Evolutionary conservation across 2,888 invertebrate species (phyloP).

Genomic region (Latrodectus hesperus): DNA sequence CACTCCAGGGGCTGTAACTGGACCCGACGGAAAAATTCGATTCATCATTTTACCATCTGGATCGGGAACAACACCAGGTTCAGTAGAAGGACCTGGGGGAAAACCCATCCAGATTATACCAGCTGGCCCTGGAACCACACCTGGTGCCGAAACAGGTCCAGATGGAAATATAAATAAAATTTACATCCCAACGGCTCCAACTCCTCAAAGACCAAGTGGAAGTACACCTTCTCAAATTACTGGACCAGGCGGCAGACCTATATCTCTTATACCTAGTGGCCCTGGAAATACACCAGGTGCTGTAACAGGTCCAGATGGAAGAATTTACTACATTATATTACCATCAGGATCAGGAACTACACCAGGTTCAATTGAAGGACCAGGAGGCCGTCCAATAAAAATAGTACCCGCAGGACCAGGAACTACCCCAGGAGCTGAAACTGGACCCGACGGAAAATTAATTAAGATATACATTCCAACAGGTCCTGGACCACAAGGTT

Average conservation of each 20-base stretch:
- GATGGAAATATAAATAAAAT: constrained; percentile 11
- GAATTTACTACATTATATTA: not conserved
- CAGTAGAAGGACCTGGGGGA: constrained; percentile 12
- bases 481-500: not conserved
- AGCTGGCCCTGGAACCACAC: no score
- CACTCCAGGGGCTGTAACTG: not conserved
- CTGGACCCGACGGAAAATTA: no score
- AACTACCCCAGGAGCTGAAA: no score
- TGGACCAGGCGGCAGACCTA: no score
- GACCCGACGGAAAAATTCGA: not conserved
- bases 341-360: no score
- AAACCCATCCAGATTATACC: constrained; percentile 28
- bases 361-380: no score
- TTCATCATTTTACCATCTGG: not conserved
- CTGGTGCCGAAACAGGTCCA: constrained; percentile 15
- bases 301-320: constrained; percentile 17
- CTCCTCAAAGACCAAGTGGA: not conserved
- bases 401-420: no score
- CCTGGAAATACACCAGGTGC: not conserved
- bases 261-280: constrained; percentile 15
- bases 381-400: no score
- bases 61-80: not conserved
- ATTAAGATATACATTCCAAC: no score
- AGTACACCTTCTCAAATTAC: no score
- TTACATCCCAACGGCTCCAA: not conserved